Evolutionary conservation across 2,797 vertebrate species (phyloP).

Genomic region (Nannoperca australis): DNA sequence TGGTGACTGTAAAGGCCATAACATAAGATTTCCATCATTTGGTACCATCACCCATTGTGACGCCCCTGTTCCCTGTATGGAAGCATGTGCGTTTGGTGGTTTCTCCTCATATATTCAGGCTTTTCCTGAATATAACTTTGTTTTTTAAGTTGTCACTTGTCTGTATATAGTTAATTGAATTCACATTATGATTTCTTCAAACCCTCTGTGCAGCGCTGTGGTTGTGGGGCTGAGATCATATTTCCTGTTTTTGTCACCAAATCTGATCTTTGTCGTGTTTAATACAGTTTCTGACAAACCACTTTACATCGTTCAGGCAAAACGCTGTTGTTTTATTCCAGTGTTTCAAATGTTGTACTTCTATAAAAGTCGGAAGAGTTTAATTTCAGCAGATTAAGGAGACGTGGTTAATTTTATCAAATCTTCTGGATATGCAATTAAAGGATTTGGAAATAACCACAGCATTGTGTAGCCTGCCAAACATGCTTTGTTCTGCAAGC

Average conservation of each 20-base stretch:
- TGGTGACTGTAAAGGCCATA: neutral
- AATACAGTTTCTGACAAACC: constrained; percentile 4
- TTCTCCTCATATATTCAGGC: neutral
- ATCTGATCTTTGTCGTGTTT: constrained; percentile 7
- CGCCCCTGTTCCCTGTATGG: neutral
- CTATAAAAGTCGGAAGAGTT: neutral
- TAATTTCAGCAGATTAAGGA: neutral
- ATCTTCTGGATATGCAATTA: constrained; percentile 8
- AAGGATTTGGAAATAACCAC: constrained; percentile 20
- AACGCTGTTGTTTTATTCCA: neutral
- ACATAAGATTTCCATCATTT: neutral
- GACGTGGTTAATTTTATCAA: neutral
- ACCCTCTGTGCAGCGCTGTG: constrained; percentile 28
- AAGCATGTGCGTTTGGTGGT: neutral
- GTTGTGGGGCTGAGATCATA: constrained; percentile 31
- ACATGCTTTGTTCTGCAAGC: constrained; percentile 22
- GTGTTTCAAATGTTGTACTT: neutral
- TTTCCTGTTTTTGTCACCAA: constrained; percentile 63
- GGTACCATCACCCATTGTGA: neutral
- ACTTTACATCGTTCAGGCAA: constrained; percentile 1
- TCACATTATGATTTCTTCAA: neutral
- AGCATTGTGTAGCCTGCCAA: constrained; percentile 5
- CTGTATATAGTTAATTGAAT: constrained; percentile 7
- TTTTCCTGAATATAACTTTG: neutral
- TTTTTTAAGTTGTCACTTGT: neutral